Evolutionary conservation across 1,140 invertebrate species (phyloP), one percentile per base, ranked within the genome.

Genomic region (Drosophila yakuba): DNA sequence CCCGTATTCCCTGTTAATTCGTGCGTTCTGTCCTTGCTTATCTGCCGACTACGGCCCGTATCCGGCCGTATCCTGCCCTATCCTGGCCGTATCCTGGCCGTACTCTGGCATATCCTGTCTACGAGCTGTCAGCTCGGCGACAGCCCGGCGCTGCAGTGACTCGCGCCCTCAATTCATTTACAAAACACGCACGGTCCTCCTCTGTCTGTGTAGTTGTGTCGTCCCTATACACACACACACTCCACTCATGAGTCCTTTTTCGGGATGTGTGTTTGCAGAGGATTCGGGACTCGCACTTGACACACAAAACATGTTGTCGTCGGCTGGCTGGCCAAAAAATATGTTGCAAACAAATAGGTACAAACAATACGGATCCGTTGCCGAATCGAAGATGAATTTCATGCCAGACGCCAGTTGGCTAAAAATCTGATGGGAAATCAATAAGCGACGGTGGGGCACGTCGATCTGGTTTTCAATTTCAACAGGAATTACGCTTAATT

Each of bases 1-100:
- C 72, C 78, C 74, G 60, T 41, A 61, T 63, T 71, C 55, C 61
- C 69, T 86, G 83, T 76, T 86, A 86, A 86, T 86, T 83, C 83
- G 83, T 83, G 83, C 83, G 83, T 88, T 88, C 60, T 68, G 61
- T 68, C 62, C 84, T 58, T 64, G 47, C 78, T 62, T 60, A 75
- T 73, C 66, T 67, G 59, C 48, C 39, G 39, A 47, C 41, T 48
- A n/a, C 10, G 50, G 39, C 57, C 41, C 45, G 43, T 51, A 56
- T 62, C 38, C 47, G 32, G 45, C 38, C 23, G 57, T 59, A 39
- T 50, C 62, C 38, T 39, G 38, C 14, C 38, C 12, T 2, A n/a
- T 52, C 39, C 41, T 28, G 14, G n/a, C 32, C 32, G 28, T 32
- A 39, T 41, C 41, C 57, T 28, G 17, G 14, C 35, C 35, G 44